Evolutionary conservation across 2,113 vertebrate species (phyloP).

Genomic region (Paralichthys olivaceus): DNA sequence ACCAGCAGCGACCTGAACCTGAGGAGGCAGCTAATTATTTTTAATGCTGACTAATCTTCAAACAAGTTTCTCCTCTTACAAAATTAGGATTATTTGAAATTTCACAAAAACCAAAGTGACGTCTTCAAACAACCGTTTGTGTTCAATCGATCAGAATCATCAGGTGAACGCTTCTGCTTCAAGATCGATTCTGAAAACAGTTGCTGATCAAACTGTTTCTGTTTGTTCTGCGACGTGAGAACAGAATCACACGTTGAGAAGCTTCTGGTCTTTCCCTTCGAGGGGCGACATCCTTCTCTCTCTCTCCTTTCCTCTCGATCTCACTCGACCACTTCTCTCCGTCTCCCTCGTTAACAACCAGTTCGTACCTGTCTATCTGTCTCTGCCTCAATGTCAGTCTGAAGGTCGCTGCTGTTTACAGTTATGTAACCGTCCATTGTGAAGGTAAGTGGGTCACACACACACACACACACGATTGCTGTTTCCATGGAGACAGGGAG

Average conservation of each 20-base stretch:
- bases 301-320: background rate
- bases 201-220: too few relatives aligned
- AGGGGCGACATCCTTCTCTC: too few relatives aligned
- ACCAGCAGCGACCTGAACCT: too few relatives aligned
- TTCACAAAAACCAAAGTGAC: too few relatives aligned
- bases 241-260: background rate
- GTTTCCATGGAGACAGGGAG: constrained; percentile 68
- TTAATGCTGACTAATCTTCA: too few relatives aligned
- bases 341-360: background rate
- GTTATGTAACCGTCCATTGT: constrained; percentile 54
- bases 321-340: background rate
- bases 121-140: too few relatives aligned
- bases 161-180: too few relatives aligned
- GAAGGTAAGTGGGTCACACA: constrained; percentile 61
- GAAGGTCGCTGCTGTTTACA: constrained; percentile 52
- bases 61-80: too few relatives aligned
- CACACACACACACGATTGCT: background rate
- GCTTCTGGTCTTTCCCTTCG: background rate
- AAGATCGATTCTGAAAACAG: too few relatives aligned
- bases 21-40: too few relatives aligned
- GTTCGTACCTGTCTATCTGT: background rate
- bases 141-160: too few relatives aligned
- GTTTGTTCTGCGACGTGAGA: background rate
- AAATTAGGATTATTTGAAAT: too few relatives aligned
- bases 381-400: constrained; percentile 28